phyloP scores from a whole-genome alignment of 2,113 vertebrate genomes.

The Rhagologus leucostigma region DNA sequence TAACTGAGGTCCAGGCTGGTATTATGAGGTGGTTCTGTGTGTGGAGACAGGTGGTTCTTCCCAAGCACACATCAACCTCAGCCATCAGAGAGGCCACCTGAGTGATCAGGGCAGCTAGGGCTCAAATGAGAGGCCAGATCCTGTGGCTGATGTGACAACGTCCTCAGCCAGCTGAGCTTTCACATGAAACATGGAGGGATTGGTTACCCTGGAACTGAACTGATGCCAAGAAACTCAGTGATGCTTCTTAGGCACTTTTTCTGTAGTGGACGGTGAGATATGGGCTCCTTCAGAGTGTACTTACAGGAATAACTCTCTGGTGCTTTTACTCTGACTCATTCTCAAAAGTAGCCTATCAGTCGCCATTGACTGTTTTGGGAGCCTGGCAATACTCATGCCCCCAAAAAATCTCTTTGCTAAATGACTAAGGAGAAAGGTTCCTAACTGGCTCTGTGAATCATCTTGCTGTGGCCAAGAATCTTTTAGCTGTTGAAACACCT shows the following conservation, averaged over 20 bases:
- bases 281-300: neutral
- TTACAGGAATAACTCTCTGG: neutral
- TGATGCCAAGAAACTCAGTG: neutral
- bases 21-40: too few relatives aligned
- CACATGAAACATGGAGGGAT: accelerated
- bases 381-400: neutral
- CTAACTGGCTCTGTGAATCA: neutral
- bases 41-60: neutral
- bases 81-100: neutral
- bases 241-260: neutral
- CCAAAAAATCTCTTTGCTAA: neutral
- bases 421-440: neutral
- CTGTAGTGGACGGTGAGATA: neutral
- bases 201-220: neutral
- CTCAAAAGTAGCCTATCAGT: neutral
- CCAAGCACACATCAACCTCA: neutral
- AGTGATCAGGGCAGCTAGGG: neutral
- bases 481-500: neutral
- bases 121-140: neutral
- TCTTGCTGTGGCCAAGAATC: neutral
- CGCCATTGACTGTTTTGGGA: neutral
- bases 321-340: constrained; percentile 6
- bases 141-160: neutral
- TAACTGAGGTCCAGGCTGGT: neutral
- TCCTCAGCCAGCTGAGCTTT: neutral